These are phyloP conservation scores for Lordiphosa stackelbergi DNA, from an alignment of 1,140 invertebrate species.

Conservation along the genomic window DNA sequence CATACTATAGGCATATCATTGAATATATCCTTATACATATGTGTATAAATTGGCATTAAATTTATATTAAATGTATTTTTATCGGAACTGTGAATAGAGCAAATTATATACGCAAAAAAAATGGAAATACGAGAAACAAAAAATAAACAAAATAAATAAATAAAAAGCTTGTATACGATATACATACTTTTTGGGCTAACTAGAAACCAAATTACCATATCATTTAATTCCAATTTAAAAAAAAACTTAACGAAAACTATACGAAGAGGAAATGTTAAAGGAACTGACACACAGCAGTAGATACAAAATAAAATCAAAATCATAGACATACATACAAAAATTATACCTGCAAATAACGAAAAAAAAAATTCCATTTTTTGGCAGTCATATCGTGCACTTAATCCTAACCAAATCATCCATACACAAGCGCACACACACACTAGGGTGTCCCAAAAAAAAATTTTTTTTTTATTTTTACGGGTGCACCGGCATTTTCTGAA, in stretches of 20 bases:
- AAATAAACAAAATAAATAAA: slow-evolving; percentile 38
- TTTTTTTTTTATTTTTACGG: too few relatives aligned
- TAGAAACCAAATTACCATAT: slow-evolving; percentile 29
- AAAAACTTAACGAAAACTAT: slow-evolving; percentile 19
- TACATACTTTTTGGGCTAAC: slow-evolving; percentile 32
- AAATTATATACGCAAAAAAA: slow-evolving; percentile 63
- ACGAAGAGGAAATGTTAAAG: slow-evolving; percentile 15
- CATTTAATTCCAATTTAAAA: not conserved
- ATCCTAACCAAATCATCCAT: slow-evolving; percentile 38
- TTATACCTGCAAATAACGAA: slow-evolving; percentile 18
- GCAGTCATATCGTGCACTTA: slow-evolving; percentile 71
- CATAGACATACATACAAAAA: slow-evolving; percentile 38
- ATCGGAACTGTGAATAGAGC: slow-evolving; percentile 69
- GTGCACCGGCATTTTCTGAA: too few relatives aligned
- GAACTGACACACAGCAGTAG: slow-evolving; percentile 20
- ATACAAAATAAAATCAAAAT: slow-evolving; percentile 64
- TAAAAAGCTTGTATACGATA: slow-evolving; percentile 69
- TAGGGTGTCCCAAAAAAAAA: too few relatives aligned
- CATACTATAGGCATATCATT: slow-evolving; percentile 12
- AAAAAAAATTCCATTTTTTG: slow-evolving; percentile 51
- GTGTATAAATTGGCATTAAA: slow-evolving; percentile 36
- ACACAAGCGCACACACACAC: slow-evolving; percentile 20
- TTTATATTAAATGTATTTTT: slow-evolving; percentile 41
- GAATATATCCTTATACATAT: slow-evolving; percentile 14
- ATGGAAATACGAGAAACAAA: slow-evolving; percentile 48